Conservation (phyloP, 2,797 vertebrate species). For the Spinus olivaceus region DNA sequence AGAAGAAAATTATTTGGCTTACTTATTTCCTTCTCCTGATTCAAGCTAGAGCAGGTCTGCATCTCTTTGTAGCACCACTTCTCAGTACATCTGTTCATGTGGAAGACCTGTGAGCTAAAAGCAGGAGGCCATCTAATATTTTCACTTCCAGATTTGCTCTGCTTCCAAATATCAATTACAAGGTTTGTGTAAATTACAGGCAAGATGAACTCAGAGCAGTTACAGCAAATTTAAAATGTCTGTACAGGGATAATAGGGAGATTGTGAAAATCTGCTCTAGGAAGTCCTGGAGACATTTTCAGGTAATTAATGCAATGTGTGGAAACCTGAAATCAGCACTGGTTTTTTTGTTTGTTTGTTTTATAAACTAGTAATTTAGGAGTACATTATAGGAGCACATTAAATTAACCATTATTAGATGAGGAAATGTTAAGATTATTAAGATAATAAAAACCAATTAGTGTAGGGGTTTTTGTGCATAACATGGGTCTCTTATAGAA, state of each 20-base stretch:
- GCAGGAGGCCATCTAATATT: slow-evolving; percentile 25
- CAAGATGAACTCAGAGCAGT: slow-evolving; percentile 58
- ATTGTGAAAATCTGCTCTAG: slow-evolving; percentile 70
- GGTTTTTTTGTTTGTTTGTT: not conserved
- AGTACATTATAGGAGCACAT: slow-evolving; percentile 74
- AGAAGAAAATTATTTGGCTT: not conserved
- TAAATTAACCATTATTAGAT: slow-evolving; percentile 77
- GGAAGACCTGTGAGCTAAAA: slow-evolving; percentile 53
- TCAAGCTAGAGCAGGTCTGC: not conserved
- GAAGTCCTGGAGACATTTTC: slow-evolving; percentile 72
- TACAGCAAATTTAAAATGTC: slow-evolving; percentile 61
- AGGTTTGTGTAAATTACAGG: slow-evolving; percentile 68
- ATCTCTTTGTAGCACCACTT: not conserved
- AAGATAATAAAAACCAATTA: slow-evolving; percentile 74
- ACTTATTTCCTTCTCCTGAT: not conserved
- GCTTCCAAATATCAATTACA: slow-evolving; percentile 69
- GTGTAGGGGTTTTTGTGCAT: slow-evolving; percentile 10
- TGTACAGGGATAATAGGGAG: slow-evolving; percentile 66
- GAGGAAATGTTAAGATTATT: slow-evolving; percentile 78
- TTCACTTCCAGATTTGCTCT: slow-evolving; percentile 45
- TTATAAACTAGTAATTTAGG: slow-evolving; percentile 75
- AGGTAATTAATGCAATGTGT: slow-evolving; percentile 77
- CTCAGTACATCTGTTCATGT: not conserved
- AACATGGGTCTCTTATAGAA: slow-evolving; percentile 39
- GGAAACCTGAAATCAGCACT: slow-evolving; percentile 71